A percentile compares a stretch with the other conserved stretches of the same genome.
These are phyloP conservation scores for Chloroclystis v-ata DNA, from an alignment of 2,888 invertebrate genomes.

Conservation along the genomic window DNA sequence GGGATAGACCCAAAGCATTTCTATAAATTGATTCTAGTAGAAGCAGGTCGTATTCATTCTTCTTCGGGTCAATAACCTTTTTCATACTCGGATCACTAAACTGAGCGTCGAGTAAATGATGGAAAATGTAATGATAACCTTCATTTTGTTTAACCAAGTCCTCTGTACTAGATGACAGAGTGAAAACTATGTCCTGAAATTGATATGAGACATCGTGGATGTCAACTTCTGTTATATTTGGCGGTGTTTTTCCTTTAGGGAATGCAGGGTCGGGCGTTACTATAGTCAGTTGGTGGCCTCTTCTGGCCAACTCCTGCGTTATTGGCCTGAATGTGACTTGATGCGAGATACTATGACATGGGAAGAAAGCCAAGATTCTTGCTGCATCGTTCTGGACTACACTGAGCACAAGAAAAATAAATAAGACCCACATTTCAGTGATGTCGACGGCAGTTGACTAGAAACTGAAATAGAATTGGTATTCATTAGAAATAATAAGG, in stretches of 20 bases:
- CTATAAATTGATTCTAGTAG: not conserved
- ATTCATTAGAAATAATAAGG: not conserved
- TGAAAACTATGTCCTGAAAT: not conserved
- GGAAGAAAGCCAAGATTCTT: not conserved
- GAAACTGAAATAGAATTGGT: not conserved
- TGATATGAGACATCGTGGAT: not conserved
- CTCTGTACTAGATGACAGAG: not conserved
- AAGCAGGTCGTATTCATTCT: conserved; percentile 9
- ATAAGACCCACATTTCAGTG: not conserved
- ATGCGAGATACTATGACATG: not conserved
- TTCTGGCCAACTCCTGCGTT: conserved; percentile 46
- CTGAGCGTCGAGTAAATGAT: not conserved
- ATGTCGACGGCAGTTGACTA: not conserved
- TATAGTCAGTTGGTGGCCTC: conserved; percentile 58
- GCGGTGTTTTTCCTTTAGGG: conserved; percentile 30
- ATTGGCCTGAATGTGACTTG: conserved; percentile 53
- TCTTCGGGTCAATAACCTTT: not conserved
- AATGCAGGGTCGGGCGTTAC: conserved; percentile 53
- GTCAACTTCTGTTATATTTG: conserved; percentile 42
- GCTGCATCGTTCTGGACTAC: not conserved
- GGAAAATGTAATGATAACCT: not conserved
- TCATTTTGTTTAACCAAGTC: not conserved
- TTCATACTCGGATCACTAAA: not conserved
- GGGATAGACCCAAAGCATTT: not conserved
- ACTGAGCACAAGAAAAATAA: not conserved